phyloP scores from a whole-genome alignment of 2,113 vertebrate genomes.

The Lophura nycthemera region DNA sequence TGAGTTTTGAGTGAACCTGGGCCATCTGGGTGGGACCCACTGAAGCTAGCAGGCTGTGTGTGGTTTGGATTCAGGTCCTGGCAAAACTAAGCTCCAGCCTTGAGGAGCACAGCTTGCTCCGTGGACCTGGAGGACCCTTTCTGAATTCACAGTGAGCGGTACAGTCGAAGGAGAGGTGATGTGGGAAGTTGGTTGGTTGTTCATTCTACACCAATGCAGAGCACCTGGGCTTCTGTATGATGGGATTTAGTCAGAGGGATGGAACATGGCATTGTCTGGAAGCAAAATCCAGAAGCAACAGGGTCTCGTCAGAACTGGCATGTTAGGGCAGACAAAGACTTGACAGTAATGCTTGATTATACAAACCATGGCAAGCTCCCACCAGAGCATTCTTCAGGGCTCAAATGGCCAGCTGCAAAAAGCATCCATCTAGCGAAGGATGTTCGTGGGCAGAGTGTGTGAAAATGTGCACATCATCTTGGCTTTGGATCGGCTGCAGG shows the following conservation, averaged over 20 bases:
- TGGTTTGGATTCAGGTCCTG: constrained; percentile 49
- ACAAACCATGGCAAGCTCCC: neutral
- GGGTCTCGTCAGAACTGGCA: neutral
- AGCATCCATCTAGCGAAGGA: neutral
- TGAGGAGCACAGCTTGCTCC: neutral
- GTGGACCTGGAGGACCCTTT: neutral
- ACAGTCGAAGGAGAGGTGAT: neutral
- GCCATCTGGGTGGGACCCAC: constrained; percentile 48
- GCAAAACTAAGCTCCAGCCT: neutral
- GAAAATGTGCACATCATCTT: constrained; percentile 14
- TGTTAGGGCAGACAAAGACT: neutral
- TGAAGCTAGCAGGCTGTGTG: neutral
- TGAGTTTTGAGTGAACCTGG: constrained; percentile 37
- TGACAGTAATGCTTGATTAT: neutral
- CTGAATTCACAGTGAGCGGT: neutral
- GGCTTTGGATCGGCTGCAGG: neutral
- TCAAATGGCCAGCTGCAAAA: constrained; percentile 43
- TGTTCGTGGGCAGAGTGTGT: neutral
- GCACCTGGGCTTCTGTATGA: neutral
- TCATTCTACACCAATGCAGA: neutral
- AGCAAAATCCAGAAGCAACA: neutral
- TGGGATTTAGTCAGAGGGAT: neutral
- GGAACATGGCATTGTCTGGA: neutral
- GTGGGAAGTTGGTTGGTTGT: neutral
- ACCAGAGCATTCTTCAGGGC: neutral